Evolutionary conservation across 2,888 invertebrate genomes (phyloP).

Genomic region (Lasius platythorax): DNA sequence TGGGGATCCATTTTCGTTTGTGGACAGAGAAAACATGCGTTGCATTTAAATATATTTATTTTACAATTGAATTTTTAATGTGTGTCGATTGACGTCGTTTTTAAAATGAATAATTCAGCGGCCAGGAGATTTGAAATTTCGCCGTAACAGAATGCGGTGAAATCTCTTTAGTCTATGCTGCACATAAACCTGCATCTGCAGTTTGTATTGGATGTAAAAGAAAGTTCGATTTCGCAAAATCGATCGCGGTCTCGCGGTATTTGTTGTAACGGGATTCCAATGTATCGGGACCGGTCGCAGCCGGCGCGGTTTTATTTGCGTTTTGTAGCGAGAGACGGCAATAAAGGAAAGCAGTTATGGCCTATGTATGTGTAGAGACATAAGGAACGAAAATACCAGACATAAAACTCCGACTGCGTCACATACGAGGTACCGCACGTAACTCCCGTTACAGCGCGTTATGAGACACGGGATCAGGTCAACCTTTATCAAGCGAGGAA

Average conservation of each 20-base stretch:
- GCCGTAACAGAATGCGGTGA: neutral
- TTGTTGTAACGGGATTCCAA: neutral
- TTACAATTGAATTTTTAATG: neutral
- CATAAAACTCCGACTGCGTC: neutral
- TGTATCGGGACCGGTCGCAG: neutral
- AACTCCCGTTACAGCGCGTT: neutral
- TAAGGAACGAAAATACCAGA: neutral
- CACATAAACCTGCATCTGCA: neutral
- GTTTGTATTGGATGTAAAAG: neutral
- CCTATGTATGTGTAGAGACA: slow-evolving; percentile 26
- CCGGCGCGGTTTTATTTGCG: slow-evolving; percentile 15
- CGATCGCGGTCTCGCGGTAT: neutral
- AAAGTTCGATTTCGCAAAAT: neutral
- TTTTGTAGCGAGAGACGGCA: slow-evolving; percentile 13
- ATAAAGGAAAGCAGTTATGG: slow-evolving; percentile 41
- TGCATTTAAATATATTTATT: neutral
- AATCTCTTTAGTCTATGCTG: neutral
- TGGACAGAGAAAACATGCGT: neutral
- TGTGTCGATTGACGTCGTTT: neutral
- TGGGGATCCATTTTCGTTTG: neutral
- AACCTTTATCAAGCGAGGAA: neutral
- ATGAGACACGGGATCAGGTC: neutral
- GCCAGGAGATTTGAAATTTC: neutral
- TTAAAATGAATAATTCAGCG: neutral
- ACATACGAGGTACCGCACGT: neutral